Percentiles rank a stretch among this genome's conserved stretches.
phyloP scores from a whole-genome alignment of 2,888 invertebrate genomes.

The Xanthostigma xanthostigma region DNA sequence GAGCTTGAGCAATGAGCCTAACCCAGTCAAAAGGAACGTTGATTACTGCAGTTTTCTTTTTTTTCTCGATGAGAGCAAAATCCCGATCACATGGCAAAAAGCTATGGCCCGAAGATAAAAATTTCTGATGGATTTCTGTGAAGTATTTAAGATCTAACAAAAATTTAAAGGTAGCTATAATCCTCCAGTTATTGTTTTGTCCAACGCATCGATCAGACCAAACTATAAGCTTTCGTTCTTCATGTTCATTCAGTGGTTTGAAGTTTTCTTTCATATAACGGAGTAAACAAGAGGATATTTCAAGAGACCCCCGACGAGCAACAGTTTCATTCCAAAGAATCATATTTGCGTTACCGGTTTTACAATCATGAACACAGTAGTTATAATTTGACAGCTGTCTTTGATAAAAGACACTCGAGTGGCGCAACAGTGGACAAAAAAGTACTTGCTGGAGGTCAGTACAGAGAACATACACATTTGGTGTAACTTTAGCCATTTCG shows the following conservation, averaged over 20 bases:
- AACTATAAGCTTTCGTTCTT: constrained; percentile 12
- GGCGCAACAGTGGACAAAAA: no score
- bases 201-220: constrained; percentile 15
- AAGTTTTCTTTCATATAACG: constrained; percentile 8
- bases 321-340: constrained; percentile 10
- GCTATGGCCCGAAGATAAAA: constrained; percentile 12
- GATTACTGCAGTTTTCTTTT: constrained; percentile 9
- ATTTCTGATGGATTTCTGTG: constrained; percentile 14
- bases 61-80: constrained; percentile 13
- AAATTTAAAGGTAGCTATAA: constrained; percentile 8
- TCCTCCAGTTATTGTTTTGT: constrained; percentile 15
- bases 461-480: no score
- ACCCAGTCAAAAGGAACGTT: constrained; percentile 11
- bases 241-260: neutral
- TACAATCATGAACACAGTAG: constrained; percentile 6
- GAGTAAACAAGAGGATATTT: constrained; percentile 11
- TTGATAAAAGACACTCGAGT: constrained; percentile 1
- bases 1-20: constrained; percentile 11
- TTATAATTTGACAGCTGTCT: constrained; percentile 7
- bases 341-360: constrained; percentile 8
- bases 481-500: no score
- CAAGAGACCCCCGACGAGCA: constrained; percentile 9
- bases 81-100: constrained; percentile 14
- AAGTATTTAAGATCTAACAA: constrained; percentile 10
- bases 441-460: no score